These are phyloP conservation scores for Laticauda laticaudata DNA, from an alignment of 2,113 vertebrate genomes.

Conservation along the genomic window DNA sequence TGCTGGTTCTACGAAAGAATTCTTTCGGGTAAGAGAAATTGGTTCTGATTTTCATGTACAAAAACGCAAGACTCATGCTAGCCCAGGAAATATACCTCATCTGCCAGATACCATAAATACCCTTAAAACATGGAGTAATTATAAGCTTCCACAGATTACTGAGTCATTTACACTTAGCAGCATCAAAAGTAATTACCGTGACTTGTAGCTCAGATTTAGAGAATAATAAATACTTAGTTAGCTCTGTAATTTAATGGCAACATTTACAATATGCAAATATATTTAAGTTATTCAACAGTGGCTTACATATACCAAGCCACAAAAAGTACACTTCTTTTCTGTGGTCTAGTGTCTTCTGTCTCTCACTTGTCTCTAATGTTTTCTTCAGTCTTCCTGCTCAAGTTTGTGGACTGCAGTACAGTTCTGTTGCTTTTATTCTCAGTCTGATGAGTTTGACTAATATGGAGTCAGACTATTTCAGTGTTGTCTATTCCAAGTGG, in stretches of 20 bases:
- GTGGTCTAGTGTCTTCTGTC: neutral
- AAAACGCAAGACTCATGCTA: constrained; percentile 23
- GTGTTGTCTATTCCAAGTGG: neutral
- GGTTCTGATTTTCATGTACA: constrained; percentile 34
- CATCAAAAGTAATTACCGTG: constrained; percentile 27
- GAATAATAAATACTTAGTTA: constrained; percentile 43
- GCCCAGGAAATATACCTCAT: neutral
- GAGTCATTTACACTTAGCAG: constrained; percentile 37
- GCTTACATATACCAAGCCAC: neutral
- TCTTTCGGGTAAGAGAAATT: constrained; percentile 86
- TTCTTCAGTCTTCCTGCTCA: neutral
- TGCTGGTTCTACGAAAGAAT: constrained; percentile 96
- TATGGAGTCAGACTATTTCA: neutral
- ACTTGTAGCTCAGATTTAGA: constrained; percentile 43
- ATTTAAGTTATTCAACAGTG: neutral
- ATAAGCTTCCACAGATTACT: neutral
- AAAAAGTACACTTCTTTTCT: neutral
- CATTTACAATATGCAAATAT: rapidly evolving
- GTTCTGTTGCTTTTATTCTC: neutral
- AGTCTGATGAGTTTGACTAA: neutral
- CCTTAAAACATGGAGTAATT: constrained; percentile 38
- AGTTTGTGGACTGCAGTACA: neutral
- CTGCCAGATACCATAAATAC: constrained; percentile 35
- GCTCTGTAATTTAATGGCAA: constrained; percentile 9
- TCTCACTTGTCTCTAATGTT: neutral